A percentile compares a stretch with the other conserved stretches of the same genome.
phyloP scores from a whole-genome alignment of 2,797 vertebrate species.

The Poecilia picta region DNA sequence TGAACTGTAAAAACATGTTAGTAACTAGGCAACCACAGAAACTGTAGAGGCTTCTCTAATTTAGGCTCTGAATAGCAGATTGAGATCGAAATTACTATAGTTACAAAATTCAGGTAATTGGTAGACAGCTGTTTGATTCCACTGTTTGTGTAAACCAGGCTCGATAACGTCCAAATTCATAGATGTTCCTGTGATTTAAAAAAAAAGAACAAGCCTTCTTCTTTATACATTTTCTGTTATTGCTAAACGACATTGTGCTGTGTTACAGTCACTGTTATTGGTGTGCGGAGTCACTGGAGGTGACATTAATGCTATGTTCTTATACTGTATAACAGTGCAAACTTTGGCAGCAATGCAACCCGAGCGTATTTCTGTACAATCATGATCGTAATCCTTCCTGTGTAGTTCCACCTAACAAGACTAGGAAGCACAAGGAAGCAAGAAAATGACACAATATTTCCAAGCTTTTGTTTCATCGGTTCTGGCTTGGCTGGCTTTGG shows the following conservation, averaged over 20 bases:
- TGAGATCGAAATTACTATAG: neutral
- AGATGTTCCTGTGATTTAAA: neutral
- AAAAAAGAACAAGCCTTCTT: neutral
- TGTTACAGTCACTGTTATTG: neutral
- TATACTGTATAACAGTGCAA: neutral
- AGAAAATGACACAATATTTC: slow-evolving; percentile 48
- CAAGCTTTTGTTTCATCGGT: slow-evolving; percentile 54
- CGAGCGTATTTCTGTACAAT: neutral
- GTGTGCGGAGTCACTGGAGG: neutral
- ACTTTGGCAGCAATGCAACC: slow-evolving; percentile 3
- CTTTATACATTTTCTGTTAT: neutral
- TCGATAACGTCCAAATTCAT: too few species aligned
- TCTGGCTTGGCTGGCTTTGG: slow-evolving; percentile 68
- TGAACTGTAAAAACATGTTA: slow-evolving; percentile 1
- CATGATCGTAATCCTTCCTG: slow-evolving; percentile 12
- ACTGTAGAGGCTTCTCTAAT: neutral
- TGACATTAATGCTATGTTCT: slow-evolving; percentile 2
- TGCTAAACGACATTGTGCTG: neutral
- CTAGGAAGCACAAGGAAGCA: slow-evolving; percentile 37
- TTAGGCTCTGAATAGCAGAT: neutral
- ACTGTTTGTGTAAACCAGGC: neutral
- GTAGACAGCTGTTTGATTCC: neutral
- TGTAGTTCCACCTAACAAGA: slow-evolving; percentile 40
- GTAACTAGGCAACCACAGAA: neutral
- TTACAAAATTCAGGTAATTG: slow-evolving; percentile 1